A percentile compares a stretch with the other conserved stretches of the same genome.
These are phyloP conservation scores for Apotomis betuletana DNA, from an alignment of 2,888 invertebrate species.

Conservation along the genomic window DNA sequence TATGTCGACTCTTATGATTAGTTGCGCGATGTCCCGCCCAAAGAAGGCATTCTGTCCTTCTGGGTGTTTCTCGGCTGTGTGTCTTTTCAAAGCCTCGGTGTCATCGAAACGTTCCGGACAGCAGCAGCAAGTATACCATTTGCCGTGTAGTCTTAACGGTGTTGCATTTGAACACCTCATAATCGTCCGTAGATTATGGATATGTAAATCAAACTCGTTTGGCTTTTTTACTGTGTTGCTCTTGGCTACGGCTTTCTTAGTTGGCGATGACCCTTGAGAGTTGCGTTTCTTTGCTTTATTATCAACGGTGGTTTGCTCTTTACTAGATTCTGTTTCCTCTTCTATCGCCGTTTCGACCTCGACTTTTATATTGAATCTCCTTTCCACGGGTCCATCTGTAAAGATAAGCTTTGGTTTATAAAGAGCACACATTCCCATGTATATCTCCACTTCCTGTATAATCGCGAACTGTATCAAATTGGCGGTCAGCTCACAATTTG, in stretches of 20 bases:
- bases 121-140: constrained; percentile 39
- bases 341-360: constrained; percentile 1
- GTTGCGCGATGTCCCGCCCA: constrained; percentile 24
- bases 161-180: constrained; percentile 40
- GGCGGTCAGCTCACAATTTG: too few relatives aligned
- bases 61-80: constrained; percentile 24
- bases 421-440: background rate
- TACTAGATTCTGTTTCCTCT: background rate
- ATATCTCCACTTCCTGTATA: too few relatives aligned
- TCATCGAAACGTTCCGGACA: constrained; percentile 33
- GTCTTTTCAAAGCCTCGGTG: constrained; percentile 30
- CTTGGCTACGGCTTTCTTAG: background rate
- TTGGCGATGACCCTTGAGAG: background rate
- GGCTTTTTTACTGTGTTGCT: constrained; percentile 17
- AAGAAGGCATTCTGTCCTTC: constrained; percentile 12
- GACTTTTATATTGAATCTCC: constrained; percentile 27
- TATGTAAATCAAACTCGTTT: constrained; percentile 59
- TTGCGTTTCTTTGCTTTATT: background rate
- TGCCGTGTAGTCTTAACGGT: constrained; percentile 31
- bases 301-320: background rate
- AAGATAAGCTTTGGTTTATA: constrained; percentile 38
- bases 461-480: too few relatives aligned
- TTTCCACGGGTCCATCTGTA: constrained; percentile 42
- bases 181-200: constrained; percentile 31
- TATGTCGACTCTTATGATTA: constrained; percentile 61